Percentiles rank a stretch among this genome's conserved stretches.
phyloP scores from a whole-genome alignment of 2,797 vertebrate species.

The Megalops cyprinoides region DNA sequence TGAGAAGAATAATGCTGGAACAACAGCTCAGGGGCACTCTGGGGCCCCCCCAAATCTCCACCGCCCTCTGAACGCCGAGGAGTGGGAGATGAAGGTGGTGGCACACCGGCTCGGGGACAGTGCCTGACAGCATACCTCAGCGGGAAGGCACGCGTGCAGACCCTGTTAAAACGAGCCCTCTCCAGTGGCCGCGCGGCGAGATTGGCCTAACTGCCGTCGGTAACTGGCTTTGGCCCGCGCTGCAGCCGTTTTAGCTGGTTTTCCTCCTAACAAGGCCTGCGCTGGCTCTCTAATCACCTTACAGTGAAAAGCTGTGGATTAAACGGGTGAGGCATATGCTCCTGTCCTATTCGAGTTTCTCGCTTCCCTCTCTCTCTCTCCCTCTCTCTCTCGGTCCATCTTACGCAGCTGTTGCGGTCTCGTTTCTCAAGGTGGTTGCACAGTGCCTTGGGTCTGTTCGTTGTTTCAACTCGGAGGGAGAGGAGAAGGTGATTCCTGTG shows the following conservation, averaged over 20 bases:
- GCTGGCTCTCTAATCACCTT: slow-evolving; percentile 34
- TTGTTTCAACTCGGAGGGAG: too few species aligned
- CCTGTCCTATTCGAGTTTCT: slow-evolving; percentile 1
- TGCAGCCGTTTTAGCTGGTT: slow-evolving; percentile 16
- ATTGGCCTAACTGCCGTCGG: not conserved
- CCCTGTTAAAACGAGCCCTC: too few species aligned
- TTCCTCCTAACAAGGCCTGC: slow-evolving; percentile 26
- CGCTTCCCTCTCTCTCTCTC: not conserved
- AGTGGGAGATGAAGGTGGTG: too few species aligned
- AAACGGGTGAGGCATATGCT: slow-evolving; percentile 32
- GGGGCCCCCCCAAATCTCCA: too few species aligned
- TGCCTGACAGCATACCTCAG: too few species aligned
- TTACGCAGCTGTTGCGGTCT: not conserved
- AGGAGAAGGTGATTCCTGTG: too few species aligned
- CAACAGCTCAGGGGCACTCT: not conserved
- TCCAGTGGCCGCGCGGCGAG: not conserved
- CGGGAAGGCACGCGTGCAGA: too few species aligned
- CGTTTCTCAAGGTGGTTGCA: not conserved
- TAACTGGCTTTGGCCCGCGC: slow-evolving; percentile 15
- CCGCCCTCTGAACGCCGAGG: too few species aligned
- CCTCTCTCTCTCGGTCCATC: not conserved
- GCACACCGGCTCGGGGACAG: too few species aligned
- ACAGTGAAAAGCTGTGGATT: slow-evolving; percentile 34
- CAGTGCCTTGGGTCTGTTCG: not conserved
- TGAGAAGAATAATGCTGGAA: not conserved